phyloP scores from a whole-genome alignment of 1,140 invertebrate species.

The Bombus breviceps region DNA sequence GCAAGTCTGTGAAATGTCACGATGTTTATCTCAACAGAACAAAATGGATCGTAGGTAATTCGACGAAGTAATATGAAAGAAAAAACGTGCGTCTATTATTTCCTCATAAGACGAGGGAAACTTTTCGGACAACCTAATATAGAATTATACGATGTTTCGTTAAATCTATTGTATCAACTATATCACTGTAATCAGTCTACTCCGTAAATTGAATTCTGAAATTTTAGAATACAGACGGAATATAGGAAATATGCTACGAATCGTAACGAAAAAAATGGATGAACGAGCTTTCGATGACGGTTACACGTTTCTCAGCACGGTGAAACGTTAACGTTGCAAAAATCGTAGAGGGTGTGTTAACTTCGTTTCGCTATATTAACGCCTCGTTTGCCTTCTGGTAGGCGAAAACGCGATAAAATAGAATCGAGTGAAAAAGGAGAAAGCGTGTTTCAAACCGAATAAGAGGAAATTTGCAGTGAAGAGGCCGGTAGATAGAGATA shows the following conservation, averaged over 20 bases:
- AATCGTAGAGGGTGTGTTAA: background rate
- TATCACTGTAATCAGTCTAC: no score
- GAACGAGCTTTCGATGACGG: background rate
- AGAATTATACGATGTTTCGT: no score
- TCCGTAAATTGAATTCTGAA: no score
- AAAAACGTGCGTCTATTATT: no score
- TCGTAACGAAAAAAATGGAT: background rate
- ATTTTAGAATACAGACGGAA: background rate
- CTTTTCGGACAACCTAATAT: no score
- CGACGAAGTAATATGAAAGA: no score
- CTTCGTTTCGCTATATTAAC: background rate
- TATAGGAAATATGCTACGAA: background rate
- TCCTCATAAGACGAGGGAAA: no score
- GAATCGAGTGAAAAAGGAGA: background rate
- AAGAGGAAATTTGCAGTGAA: background rate
- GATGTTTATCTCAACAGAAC: no score
- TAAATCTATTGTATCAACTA: no score
- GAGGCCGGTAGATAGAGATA: constrained; percentile 32
- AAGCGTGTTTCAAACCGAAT: constrained; percentile 2
- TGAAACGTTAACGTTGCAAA: background rate
- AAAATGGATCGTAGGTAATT: no score
- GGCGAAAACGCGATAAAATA: background rate
- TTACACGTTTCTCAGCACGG: rapidly evolving
- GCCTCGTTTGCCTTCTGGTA: background rate
- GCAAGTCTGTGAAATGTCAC: no score